Base-by-base conservation (phyloP, 2,797 vertebrate species). In the Moxostoma hubbsi region DNA sequence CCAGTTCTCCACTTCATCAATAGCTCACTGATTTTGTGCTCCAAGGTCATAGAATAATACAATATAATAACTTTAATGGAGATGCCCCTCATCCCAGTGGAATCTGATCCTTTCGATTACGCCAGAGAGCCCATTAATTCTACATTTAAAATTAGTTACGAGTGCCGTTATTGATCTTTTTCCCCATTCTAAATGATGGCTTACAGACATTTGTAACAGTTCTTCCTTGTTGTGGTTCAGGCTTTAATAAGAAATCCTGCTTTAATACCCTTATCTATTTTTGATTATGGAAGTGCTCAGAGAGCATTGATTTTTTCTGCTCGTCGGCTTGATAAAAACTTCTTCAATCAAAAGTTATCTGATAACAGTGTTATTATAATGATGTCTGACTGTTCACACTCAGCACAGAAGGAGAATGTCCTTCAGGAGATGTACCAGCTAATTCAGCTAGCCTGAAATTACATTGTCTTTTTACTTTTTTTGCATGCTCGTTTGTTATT, bases 101-200 rank as follows among this genome's bases (percentile, higher is more conserved):
- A 50, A 46, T 50, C 72, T 12, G 50, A 43, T 51, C 13, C 15
- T 63, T 36, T 10, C 16, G 0, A 15, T 46, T 74, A 51, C 24
- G 15, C 9, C 57, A 24, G 2, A 5, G 46, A 47, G 46, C 11
- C 9, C 36, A 13, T n/a, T 43, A 12, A 67, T 9, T 68, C 54
- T 51, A 53, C 47, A 12, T 51, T 43, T 59, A 69, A 68, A 10
- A 77, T 15, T 43, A 7, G 18, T 16, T 50, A 9, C 43, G 46
- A 67, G 4, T 18, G 49, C 3, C 6, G 13, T 7, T 53, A 62
- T 62, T 62, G 75, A 70, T 53, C 15, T 54, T 49, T 46, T n/a
- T 61, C 55, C 55, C 50, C 36, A 51, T 68, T 62, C 0, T 16
- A 46, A 70, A 70, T 18, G 0, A 77, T 62, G 65, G 13, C 65